Evolutionary conservation across 1,140 invertebrate genomes (phyloP).

Genomic region (Cyphomyrmex costatus): DNA sequence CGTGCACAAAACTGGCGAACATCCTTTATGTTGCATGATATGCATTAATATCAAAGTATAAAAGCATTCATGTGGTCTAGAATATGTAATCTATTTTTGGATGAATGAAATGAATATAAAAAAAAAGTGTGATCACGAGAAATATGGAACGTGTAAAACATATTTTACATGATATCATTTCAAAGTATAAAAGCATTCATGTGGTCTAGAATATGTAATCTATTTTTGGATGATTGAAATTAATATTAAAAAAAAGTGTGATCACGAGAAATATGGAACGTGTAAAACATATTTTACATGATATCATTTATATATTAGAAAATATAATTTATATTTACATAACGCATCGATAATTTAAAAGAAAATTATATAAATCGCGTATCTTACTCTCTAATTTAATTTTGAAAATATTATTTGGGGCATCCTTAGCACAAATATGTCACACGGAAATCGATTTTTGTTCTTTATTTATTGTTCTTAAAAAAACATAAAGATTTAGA

Average conservation of each 20-base stretch:
- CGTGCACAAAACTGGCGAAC: neutral
- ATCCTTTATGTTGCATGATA: neutral
- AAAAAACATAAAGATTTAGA: neutral
- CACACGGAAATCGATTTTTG: neutral
- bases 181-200: neutral
- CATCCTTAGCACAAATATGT: neutral
- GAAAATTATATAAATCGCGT: neutral
- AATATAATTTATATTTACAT: neutral
- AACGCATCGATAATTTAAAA: neutral
- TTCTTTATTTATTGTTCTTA: neutral
- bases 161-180: no score
- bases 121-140: neutral
- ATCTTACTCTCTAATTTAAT: neutral
- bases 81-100: neutral
- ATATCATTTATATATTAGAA: neutral
- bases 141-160: neutral
- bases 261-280: neutral
- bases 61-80: neutral
- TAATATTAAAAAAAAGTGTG: no score
- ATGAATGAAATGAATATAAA: neutral
- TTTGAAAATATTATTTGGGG: neutral
- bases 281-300: neutral
- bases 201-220: neutral
- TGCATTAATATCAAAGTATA: constrained; percentile 23
- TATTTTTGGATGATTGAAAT: neutral